Percentiles rank a stretch among this genome's conserved stretches.
phyloP scores from a whole-genome alignment of 2,797 vertebrate species.

The Pipistrellus kuhlii region DNA sequence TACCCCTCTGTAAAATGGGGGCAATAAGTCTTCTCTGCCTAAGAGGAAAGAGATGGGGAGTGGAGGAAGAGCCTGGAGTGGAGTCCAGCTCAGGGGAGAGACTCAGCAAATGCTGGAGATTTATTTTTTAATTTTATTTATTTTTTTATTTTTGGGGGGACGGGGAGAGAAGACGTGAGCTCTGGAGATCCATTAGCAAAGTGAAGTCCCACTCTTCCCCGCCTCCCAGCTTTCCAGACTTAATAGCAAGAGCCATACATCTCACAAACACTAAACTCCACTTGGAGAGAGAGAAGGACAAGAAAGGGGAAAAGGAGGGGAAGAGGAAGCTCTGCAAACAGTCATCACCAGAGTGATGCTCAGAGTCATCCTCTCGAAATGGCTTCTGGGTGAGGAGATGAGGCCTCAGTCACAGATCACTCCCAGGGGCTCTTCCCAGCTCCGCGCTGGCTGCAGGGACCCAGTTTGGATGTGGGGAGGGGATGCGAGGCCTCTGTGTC shows the following conservation, averaged over 20 bases:
- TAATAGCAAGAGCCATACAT: background rate
- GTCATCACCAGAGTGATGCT: background rate
- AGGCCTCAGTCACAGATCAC: background rate
- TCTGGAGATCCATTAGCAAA: background rate
- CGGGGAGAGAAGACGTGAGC: background rate
- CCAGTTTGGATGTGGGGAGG: background rate
- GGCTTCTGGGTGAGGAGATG: background rate
- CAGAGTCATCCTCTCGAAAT: background rate
- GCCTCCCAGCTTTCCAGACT: background rate
- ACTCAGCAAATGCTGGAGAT: background rate
- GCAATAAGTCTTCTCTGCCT: background rate
- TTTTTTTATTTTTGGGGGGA: background rate
- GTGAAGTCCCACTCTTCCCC: background rate
- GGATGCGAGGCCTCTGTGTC: background rate
- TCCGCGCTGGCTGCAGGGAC: background rate
- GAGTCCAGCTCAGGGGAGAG: background rate
- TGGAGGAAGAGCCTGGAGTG: fast-evolving
- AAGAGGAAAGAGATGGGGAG: background rate
- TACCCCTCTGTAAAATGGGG: background rate
- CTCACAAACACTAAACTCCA: background rate
- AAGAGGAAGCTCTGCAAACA: background rate
- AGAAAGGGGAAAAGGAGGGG: background rate
- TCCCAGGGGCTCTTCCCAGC: background rate
- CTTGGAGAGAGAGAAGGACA: background rate
- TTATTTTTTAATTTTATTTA: background rate